Conservation (phyloP, 2,888 invertebrate species). For the Thecocarcelia acutangulata region DNA sequence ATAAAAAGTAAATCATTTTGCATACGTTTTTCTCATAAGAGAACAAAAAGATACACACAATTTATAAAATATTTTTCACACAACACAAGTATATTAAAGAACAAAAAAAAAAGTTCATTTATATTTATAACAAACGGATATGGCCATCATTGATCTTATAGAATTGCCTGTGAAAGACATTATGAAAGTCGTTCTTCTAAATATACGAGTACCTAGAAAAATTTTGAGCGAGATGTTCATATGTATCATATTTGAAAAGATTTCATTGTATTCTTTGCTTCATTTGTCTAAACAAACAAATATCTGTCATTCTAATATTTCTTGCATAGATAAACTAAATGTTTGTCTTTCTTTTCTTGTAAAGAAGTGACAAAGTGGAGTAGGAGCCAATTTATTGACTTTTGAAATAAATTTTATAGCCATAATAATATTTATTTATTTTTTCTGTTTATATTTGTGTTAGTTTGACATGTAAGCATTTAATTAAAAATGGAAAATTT, state of each 20-base stretch:
- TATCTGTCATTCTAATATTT: constrained; percentile 26
- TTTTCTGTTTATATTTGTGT: not conserved
- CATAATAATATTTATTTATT: not conserved
- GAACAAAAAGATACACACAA: not conserved
- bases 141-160: constrained; percentile 59
- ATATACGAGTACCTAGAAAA: not conserved
- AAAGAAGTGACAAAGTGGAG: constrained; percentile 4
- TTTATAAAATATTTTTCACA: constrained; percentile 35
- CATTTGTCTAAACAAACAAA: constrained; percentile 43
- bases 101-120: constrained; percentile 27
- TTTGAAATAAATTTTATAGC: too few species aligned
- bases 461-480: not conserved
- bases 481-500: not conserved
- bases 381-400: not conserved
- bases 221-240: not conserved
- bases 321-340: not conserved
- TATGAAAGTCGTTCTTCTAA: constrained; percentile 14
- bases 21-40: constrained; percentile 35
- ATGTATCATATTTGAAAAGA: constrained; percentile 51
- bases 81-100: not conserved
- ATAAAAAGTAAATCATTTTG: constrained; percentile 15
- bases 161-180: constrained; percentile 10
- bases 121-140: constrained; percentile 40
- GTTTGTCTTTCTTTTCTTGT: constrained; percentile 2
- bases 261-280: constrained; percentile 49